Conservation (phyloP, 2,888 invertebrate species). For the Cryptocephalus moraei region DNA sequence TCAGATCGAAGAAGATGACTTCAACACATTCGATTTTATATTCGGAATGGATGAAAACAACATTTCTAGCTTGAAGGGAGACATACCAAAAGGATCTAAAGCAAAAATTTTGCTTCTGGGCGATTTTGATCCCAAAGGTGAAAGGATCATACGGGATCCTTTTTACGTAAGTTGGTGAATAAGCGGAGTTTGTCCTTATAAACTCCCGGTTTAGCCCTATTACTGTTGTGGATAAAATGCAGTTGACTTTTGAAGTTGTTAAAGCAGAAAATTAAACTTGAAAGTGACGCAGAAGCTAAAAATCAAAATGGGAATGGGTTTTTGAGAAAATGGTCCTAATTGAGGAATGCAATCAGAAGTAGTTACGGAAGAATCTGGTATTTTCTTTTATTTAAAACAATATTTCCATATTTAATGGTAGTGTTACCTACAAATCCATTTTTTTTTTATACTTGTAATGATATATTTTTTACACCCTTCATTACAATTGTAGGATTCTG, state of each 20-base stretch:
- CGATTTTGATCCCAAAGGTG: constrained; percentile 73
- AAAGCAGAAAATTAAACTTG: too few species aligned
- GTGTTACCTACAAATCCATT: too few species aligned
- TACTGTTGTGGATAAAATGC: neutral
- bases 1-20: constrained; percentile 67
- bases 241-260: neutral
- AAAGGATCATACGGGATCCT: constrained; percentile 78
- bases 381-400: too few species aligned
- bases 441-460: too few species aligned
- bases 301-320: too few species aligned
- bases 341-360: too few species aligned
- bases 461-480: neutral
- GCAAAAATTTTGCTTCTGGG: constrained; percentile 75
- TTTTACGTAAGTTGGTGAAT: constrained; percentile 62
- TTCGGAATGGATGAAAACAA: constrained; percentile 94
- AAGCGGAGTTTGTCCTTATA: neutral
- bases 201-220: neutral
- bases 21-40: constrained; percentile 72
- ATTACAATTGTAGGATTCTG: constrained; percentile 46
- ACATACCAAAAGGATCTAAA: constrained; percentile 53
- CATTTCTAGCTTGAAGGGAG: constrained; percentile 55
- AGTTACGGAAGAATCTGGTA: too few species aligned
- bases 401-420: too few species aligned
- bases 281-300: too few species aligned
- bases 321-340: too few species aligned